These are phyloP conservation scores for Drosophila lutescens DNA, from an alignment of 2,888 invertebrate species.

Conservation along the genomic window DNA sequence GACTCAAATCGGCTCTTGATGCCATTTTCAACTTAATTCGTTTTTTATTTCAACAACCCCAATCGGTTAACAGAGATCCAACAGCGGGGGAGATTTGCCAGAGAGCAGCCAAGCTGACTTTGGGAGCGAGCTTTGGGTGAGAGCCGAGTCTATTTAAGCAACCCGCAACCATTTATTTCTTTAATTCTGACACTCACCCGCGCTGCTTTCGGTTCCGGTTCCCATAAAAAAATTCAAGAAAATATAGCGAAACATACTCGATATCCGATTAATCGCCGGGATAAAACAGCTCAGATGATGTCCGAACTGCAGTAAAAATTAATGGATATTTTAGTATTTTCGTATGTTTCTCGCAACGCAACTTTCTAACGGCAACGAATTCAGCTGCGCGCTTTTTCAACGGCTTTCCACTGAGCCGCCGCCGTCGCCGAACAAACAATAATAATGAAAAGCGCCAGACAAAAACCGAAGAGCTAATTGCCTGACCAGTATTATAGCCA, in stretches of 20 bases:
- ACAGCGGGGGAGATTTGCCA: neutral
- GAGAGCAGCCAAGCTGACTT: neutral
- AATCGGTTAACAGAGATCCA: neutral
- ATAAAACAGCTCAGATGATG: conserved; percentile 1
- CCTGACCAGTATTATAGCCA: conserved; percentile 8
- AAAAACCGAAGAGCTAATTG: conserved; percentile 46
- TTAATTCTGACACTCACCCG: conserved; percentile 23
- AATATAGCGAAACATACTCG: conserved; percentile 2
- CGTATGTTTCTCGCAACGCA: neutral
- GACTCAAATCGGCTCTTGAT: neutral
- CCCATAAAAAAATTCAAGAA: neutral
- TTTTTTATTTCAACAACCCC: too few species aligned
- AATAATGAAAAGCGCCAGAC: conserved; percentile 74
- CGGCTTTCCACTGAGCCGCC: conserved; percentile 29
- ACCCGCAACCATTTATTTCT: conserved; percentile 14
- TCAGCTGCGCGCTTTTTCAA: conserved; percentile 39
- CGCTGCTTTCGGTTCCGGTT: conserved; percentile 12
- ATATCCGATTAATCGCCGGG: conserved; percentile 24
- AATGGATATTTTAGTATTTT: neutral
- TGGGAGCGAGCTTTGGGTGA: conserved; percentile 15
- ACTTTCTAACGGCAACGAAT: conserved; percentile 61
- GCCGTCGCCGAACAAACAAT: conserved; percentile 70
- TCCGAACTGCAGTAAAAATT: neutral
- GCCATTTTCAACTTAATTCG: neutral
- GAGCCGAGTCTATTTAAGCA: conserved; percentile 27